Percentiles rank a stretch among this genome's conserved stretches.
These are phyloP conservation scores for Patella pellucida DNA, from an alignment of 2,888 invertebrate species.

Conservation along the genomic window DNA sequence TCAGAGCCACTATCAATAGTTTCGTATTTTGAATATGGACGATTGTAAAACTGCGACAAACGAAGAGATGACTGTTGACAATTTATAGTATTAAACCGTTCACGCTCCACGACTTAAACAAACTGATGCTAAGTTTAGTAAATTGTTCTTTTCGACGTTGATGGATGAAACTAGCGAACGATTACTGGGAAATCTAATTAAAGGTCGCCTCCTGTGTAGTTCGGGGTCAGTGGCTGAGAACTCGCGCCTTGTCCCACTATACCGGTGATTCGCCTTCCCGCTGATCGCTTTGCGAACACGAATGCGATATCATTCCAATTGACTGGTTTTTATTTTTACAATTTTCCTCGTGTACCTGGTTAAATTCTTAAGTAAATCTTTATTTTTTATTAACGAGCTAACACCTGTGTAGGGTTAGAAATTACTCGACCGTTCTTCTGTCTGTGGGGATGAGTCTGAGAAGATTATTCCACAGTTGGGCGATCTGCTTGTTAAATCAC, in stretches of 20 bases:
- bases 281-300: slow-evolving; percentile 22
- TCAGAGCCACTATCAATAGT: slow-evolving; percentile 3
- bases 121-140: slow-evolving; percentile 6
- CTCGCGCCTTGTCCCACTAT: slow-evolving; percentile 1
- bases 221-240: slow-evolving; percentile 2
- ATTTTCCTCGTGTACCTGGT: slow-evolving; percentile 15
- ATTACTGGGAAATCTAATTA: slow-evolving; percentile 10
- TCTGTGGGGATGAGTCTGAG: slow-evolving; percentile 8
- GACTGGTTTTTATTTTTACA: slow-evolving; percentile 29
- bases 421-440: background rate
- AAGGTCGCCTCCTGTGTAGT: background rate
- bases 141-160: slow-evolving; percentile 11
- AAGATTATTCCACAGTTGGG: slow-evolving; percentile 22
- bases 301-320: slow-evolving; percentile 29
- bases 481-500: slow-evolving; percentile 13
- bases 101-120: slow-evolving; percentile 7
- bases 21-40: slow-evolving; percentile 5
- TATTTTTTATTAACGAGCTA: background rate
- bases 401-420: slow-evolving; percentile 1
- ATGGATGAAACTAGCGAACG: background rate
- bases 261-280: slow-evolving; percentile 13
- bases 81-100: background rate
- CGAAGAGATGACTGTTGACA: slow-evolving; percentile 5
- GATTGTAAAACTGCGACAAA: background rate
- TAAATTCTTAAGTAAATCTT: slow-evolving; percentile 1